A percentile compares a stretch with the other conserved stretches of the same genome.
These are phyloP conservation scores for Porites lobata DNA, from an alignment of 92 coral and sea anemone species.

Conservation along the genomic window DNA sequence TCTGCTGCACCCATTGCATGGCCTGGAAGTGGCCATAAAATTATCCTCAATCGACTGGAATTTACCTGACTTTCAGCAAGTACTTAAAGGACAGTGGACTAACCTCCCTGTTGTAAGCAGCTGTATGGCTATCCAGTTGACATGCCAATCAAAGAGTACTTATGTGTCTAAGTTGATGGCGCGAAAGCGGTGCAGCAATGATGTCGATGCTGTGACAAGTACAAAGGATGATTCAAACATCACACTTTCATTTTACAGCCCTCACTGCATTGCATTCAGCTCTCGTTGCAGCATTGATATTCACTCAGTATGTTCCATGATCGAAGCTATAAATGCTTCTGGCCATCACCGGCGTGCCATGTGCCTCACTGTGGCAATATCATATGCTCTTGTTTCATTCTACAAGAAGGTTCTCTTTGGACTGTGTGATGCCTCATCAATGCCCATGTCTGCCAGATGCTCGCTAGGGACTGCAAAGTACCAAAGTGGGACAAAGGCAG, in stretches of 20 bases:
- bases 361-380: conserved; percentile 71
- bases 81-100: conserved; percentile 36
- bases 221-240: neutral
- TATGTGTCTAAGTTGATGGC: conserved; percentile 4
- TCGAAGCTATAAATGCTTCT: conserved; percentile 70
- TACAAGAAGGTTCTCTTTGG: conserved; percentile 39
- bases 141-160: conserved; percentile 21
- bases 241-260: conserved; percentile 13
- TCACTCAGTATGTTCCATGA: conserved; percentile 72
- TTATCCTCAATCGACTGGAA: conserved; percentile 21
- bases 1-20: conserved; percentile 42
- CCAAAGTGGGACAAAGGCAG: neutral
- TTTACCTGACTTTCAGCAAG: conserved; percentile 17
- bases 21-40: conserved; percentile 37
- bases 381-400: conserved; percentile 62
- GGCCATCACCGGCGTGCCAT: conserved; percentile 64
- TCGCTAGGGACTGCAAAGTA: conserved; percentile 25
- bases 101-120: conserved; percentile 29
- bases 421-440: conserved; percentile 7
- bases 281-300: conserved; percentile 57
- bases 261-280: conserved; percentile 64
- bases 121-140: conserved; percentile 38
- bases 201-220: neutral
- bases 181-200: neutral
- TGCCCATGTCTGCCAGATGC: conserved; percentile 65